These are phyloP conservation scores for Notarius quadriscutis DNA, from an alignment of 2,113 vertebrate species.

Conservation along the genomic window DNA sequence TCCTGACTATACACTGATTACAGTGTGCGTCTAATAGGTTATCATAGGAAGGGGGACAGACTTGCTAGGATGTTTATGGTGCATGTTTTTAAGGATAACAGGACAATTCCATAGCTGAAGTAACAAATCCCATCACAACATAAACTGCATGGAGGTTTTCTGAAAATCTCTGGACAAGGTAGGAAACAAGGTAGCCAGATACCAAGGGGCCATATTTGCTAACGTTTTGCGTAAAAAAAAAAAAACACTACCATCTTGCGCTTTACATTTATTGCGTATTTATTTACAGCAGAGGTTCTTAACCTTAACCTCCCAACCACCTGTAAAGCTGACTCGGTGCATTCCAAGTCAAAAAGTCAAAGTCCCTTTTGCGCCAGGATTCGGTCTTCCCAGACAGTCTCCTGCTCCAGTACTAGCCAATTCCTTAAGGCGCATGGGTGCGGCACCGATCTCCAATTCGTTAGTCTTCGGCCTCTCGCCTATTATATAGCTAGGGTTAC, in stretches of 20 bases:
- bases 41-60: background rate
- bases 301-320: background rate
- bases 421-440: too few species aligned
- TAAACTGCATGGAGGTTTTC: background rate
- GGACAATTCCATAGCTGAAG: constrained; percentile 13
- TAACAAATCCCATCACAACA: constrained; percentile 8
- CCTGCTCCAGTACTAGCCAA: too few species aligned
- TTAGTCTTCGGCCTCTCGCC: too few species aligned
- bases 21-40: background rate
- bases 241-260: background rate
- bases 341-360: too few species aligned
- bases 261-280: background rate
- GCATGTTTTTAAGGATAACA: constrained; percentile 26
- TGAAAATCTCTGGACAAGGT: constrained; percentile 38
- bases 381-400: too few species aligned
- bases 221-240: background rate
- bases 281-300: background rate
- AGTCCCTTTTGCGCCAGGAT: too few species aligned
- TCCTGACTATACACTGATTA: constrained; percentile 20
- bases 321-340: too few species aligned
- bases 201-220: constrained; percentile 2
- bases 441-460: too few species aligned
- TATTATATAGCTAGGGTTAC: too few species aligned
- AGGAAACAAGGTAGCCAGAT: background rate
- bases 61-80: constrained; percentile 5